These are phyloP conservation scores for Aurelia sp. DNA, from an alignment of 30 jellyfish, hydroid and myxozoan genomes.

Conservation along the genomic window DNA sequence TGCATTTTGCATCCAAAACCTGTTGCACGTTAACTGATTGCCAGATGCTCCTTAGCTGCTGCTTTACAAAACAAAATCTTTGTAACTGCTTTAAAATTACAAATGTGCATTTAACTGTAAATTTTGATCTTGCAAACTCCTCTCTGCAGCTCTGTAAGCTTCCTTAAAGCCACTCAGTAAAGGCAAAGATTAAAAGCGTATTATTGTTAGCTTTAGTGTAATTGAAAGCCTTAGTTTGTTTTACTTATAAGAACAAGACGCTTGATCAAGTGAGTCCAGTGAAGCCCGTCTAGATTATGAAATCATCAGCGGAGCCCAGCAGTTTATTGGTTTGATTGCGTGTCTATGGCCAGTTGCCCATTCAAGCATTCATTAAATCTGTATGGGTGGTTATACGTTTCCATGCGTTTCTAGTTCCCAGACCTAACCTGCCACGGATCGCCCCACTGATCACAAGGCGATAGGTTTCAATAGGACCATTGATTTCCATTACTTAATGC, in stretches of 20 bases:
- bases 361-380: slow-evolving; percentile 64
- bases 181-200: no score
- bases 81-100: not conserved
- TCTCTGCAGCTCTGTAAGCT: not conserved
- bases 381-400: slow-evolving; percentile 76
- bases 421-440: slow-evolving; percentile 75
- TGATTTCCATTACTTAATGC: slow-evolving; percentile 76
- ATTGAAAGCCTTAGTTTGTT: slow-evolving; percentile 24
- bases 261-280: slow-evolving; percentile 56
- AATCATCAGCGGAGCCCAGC: slow-evolving; percentile 83
- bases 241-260: slow-evolving; percentile 61
- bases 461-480: slow-evolving; percentile 69
- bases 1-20: not conserved
- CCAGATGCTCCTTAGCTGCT: slow-evolving; percentile 1
- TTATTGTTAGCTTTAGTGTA: not conserved
- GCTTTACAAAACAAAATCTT: no score
- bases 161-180: no score
- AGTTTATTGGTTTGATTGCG: slow-evolving; percentile 74
- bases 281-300: slow-evolving; percentile 69
- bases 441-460: slow-evolving; percentile 75
- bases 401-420: slow-evolving; percentile 68
- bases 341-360: slow-evolving; percentile 69
- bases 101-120: not conserved
- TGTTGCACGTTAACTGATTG: not conserved
- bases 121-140: not conserved